Base-by-base conservation (phyloP, 2,888 invertebrate species). In the Muschampia staudingeri region DNA sequence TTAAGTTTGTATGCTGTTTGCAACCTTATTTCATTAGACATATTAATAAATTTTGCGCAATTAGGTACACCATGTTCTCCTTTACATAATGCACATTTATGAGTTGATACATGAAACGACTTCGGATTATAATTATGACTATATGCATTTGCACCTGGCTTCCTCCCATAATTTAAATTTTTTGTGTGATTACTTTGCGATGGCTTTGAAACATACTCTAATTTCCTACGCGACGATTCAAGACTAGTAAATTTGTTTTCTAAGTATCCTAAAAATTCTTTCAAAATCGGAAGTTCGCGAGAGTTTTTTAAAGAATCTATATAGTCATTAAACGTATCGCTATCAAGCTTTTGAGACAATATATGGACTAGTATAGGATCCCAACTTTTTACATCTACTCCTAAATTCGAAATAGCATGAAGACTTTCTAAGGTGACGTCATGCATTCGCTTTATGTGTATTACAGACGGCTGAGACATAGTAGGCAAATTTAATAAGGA, bases 251-350 rank as follows among this genome's bases (percentile, higher is more conserved):
- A 84, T 69, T 82, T 84, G 8, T 9, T 69, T 52, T 84, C 81
- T 61, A 84, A 70, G 52, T 81, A 84, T 14, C n/a, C 40, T 69
- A 84, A 72, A 78, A 82, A 81, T 6, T 82, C 78, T 42, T 69
- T 14, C 8, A 84, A 40, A 3, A 14, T 42, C 5, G 84, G 82
- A 8, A 73, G 30, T n/a, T 73, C 79, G n/a, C 79, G 42, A 6
- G 65, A 65, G 0, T 73, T 14, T 70, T 78, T 70, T 14, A 79
- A 14, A 12, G 84, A 81, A n/a, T 40, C 65, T 7, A 71, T 44
- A 14, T 44, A 71, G 16, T 71, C 71, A 19, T 71, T 71, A 25
- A 19, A 30, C 37, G 69, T 69, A 30, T 34, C 37, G 16, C 34
- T 16, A n/a, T 69, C 69, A 30, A 72, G 44, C 44, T 72, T 72